Evolutionary conservation across 2,797 vertebrate species (phyloP).

Genomic region (Amblyopsis hoosieri): DNA sequence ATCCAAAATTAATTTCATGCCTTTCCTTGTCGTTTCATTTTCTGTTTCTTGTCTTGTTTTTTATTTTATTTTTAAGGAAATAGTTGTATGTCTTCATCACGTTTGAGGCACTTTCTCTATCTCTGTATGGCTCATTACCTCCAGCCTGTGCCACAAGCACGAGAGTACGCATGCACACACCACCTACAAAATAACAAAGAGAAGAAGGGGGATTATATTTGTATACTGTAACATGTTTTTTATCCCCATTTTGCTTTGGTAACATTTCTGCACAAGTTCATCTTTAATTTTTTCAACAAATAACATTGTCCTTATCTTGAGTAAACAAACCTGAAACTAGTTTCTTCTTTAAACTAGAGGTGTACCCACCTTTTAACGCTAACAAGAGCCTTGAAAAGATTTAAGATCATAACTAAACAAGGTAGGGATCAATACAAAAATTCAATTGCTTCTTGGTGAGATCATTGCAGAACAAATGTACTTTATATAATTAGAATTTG

Average conservation of each 20-base stretch:
- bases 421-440: no score
- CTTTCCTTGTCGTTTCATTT: slow-evolving; percentile 9
- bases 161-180: not conserved
- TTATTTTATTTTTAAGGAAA: slow-evolving; percentile 14
- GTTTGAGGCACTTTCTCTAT: slow-evolving; percentile 25
- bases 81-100: slow-evolving; percentile 27
- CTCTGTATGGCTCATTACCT: slow-evolving; percentile 39
- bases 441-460: no score
- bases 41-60: slow-evolving; percentile 14
- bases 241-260: slow-evolving; percentile 44
- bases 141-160: slow-evolving; percentile 4
- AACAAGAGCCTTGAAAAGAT: no score
- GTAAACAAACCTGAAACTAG: no score
- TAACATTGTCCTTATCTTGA: not conserved
- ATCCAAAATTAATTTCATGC: slow-evolving; percentile 18
- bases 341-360: no score
- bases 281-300: slow-evolving; percentile 29
- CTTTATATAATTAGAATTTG: no score
- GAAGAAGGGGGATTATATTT: slow-evolving; percentile 27
- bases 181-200: slow-evolving; percentile 35
- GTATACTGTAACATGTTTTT: slow-evolving; percentile 44
- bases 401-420: no score
- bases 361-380: no score
- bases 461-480: no score
- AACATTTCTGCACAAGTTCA: slow-evolving; percentile 40